Evolutionary conservation across 2,888 invertebrate species (phyloP).

Genomic region (Coecobrya sp.): DNA sequence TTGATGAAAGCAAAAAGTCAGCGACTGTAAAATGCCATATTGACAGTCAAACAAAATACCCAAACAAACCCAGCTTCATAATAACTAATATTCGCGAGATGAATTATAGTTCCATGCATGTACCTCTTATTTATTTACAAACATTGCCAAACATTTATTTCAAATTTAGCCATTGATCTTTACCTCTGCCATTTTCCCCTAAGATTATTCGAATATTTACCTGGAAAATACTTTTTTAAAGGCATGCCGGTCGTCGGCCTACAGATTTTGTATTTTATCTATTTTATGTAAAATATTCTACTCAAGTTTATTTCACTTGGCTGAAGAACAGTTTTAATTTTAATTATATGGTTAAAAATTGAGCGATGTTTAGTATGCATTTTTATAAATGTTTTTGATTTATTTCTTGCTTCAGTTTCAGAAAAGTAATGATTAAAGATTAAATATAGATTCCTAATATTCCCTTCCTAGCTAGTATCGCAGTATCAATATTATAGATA

Average conservation of each 20-base stretch:
- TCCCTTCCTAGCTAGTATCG: no score
- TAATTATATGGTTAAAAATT: constrained; percentile 36
- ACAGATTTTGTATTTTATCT: constrained; percentile 8
- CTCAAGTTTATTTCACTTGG: constrained; percentile 4
- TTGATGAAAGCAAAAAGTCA: no score
- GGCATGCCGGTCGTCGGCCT: constrained; percentile 19
- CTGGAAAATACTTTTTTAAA: neutral
- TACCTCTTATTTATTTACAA: constrained; percentile 74
- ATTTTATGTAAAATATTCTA: neutral
- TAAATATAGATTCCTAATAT: no score
- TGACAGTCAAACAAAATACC: no score
- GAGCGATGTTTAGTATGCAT: constrained; percentile 26
- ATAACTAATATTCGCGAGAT: constrained; percentile 24
- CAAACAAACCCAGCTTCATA: neutral
- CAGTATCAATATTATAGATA: no score
- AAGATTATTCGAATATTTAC: no score
- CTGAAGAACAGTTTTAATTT: neutral
- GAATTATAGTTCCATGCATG: constrained; percentile 73
- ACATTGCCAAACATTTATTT: constrained; percentile 68
- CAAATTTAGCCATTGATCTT: constrained; percentile 42
- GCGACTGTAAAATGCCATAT: no score
- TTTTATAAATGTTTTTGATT: neutral
- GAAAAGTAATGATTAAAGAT: no score
- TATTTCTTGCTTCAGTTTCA: neutral
- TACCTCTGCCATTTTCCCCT: no score